A percentile compares a stretch with the other conserved stretches of the same genome.
These are phyloP conservation scores for Stichopus horrens DNA, from an alignment of 53 echinoderm and acorn worm genomes.

Conservation along the genomic window DNA sequence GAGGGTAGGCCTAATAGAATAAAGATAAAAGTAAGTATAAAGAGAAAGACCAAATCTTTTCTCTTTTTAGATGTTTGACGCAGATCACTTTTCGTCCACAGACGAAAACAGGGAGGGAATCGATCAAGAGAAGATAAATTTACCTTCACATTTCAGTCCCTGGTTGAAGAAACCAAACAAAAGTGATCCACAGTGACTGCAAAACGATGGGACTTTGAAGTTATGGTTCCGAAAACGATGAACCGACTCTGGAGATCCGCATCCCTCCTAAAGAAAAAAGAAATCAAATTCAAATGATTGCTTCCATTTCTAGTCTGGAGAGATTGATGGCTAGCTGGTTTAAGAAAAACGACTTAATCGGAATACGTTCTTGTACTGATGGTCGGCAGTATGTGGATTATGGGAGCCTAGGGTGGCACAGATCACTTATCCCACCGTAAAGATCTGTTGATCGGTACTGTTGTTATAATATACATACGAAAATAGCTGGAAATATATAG, in stretches of 20 bases:
- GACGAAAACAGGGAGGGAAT: too few species aligned
- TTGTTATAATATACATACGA: too few species aligned
- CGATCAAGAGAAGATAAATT: too few species aligned
- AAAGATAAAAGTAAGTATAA: too few species aligned
- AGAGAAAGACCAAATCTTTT: too few species aligned
- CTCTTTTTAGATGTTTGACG: too few species aligned
- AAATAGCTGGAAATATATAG: too few species aligned
- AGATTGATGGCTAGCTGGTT: neutral
- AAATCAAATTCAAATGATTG: neutral
- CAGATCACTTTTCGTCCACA: too few species aligned
- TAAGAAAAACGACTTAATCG: neutral
- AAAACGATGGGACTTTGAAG: constrained; percentile 18
- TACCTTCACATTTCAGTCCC: constrained; percentile 39
- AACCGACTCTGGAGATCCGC: neutral
- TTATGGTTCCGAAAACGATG: constrained; percentile 2
- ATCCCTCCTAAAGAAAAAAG: constrained; percentile 3
- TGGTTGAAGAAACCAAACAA: constrained; percentile 17
- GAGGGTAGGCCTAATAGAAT: too few species aligned
- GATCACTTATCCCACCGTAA: too few species aligned
- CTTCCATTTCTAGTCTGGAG: neutral
- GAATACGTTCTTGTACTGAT: neutral
- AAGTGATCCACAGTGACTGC: constrained; percentile 18
- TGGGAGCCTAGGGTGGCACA: neutral
- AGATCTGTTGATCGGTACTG: too few species aligned
- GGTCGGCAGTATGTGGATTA: neutral